A percentile compares a stretch with the other conserved stretches of the same genome.
Conservation (phyloP, 2,113 vertebrate genomes). For the Mesocricetus auratus region DNA sequence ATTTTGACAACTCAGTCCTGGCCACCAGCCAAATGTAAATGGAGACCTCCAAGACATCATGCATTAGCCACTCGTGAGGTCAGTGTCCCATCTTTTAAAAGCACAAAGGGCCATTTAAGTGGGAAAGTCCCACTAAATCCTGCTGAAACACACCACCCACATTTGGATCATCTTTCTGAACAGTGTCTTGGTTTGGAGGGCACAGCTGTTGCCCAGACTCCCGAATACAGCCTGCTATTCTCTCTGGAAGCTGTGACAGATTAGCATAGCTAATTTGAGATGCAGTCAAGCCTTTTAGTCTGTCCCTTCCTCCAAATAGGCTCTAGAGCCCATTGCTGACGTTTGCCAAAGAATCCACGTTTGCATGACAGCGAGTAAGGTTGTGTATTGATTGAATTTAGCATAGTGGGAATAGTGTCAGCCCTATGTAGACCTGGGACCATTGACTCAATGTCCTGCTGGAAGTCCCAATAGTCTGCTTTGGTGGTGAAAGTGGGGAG, state of each 20-base stretch:
- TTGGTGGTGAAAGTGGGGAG: background rate
- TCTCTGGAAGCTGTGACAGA: conserved; percentile 60
- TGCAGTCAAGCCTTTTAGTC: conserved; percentile 33
- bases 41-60: conserved; percentile 70
- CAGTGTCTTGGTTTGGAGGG: conserved; percentile 82
- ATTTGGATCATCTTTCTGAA: conserved; percentile 83
- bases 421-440: background rate
- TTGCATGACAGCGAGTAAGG: conserved; percentile 12
- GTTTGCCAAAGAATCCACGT: background rate
- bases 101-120: conserved; percentile 68
- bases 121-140: conserved; percentile 71
- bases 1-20: conserved; percentile 57
- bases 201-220: conserved; percentile 83
- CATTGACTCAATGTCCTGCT: background rate
- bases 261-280: conserved; percentile 59
- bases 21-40: conserved; percentile 72
- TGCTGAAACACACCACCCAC: conserved; percentile 64
- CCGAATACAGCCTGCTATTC: conserved; percentile 78
- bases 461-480: conserved; percentile 22
- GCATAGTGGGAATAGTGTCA: background rate
- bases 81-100: conserved; percentile 72
- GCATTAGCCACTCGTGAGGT: conserved; percentile 52
- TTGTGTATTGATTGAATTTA: background rate
- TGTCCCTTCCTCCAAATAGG: conserved; percentile 58
- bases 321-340: background rate